Evolutionary conservation across 2,888 invertebrate genomes (phyloP).

Genomic region (Hydroisotoma schaefferi): DNA sequence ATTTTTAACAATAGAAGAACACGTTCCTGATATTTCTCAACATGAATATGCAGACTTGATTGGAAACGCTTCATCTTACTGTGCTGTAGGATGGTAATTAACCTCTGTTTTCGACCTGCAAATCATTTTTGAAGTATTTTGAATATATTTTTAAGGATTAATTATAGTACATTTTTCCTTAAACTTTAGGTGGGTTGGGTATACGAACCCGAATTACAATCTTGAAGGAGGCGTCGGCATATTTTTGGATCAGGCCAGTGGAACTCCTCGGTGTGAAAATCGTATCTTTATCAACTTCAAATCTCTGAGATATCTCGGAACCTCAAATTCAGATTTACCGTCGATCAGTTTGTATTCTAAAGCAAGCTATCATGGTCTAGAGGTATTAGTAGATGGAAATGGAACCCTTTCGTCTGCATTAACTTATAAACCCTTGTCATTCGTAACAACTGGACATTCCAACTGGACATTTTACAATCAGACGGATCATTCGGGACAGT

Average conservation of each 20-base stretch:
- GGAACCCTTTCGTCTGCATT: slow-evolving; percentile 1
- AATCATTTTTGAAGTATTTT: no score
- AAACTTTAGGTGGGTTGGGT: slow-evolving; percentile 24
- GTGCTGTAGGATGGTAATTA: slow-evolving; percentile 27
- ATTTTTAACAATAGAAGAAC: slow-evolving; percentile 16
- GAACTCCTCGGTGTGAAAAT: slow-evolving; percentile 17
- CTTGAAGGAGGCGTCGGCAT: slow-evolving; percentile 22
- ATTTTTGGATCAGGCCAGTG: slow-evolving; percentile 17
- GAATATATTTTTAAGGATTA: neutral
- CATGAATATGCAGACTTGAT: slow-evolving; percentile 18
- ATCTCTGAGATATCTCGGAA: slow-evolving; percentile 26
- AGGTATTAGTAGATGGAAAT: slow-evolving; percentile 8
- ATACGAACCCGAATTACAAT: slow-evolving; percentile 18
- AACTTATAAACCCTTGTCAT: slow-evolving; percentile 11
- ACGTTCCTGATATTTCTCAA: slow-evolving; percentile 18
- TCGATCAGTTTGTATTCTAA: slow-evolving; percentile 25
- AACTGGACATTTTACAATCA: slow-evolving; percentile 25
- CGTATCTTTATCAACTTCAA: slow-evolving; percentile 23
- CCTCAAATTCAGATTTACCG: slow-evolving; percentile 14
- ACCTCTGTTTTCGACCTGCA: neutral
- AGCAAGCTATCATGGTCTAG: slow-evolving; percentile 22
- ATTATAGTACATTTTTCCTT: neutral
- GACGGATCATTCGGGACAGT: slow-evolving; percentile 4
- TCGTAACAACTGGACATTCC: slow-evolving; percentile 18
- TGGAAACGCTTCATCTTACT: slow-evolving; percentile 18